Percentiles rank a stretch among this genome's conserved stretches.
These are phyloP conservation scores for Dreissena polymorpha DNA, from an alignment of 1,140 invertebrate species.

Conservation along the genomic window DNA sequence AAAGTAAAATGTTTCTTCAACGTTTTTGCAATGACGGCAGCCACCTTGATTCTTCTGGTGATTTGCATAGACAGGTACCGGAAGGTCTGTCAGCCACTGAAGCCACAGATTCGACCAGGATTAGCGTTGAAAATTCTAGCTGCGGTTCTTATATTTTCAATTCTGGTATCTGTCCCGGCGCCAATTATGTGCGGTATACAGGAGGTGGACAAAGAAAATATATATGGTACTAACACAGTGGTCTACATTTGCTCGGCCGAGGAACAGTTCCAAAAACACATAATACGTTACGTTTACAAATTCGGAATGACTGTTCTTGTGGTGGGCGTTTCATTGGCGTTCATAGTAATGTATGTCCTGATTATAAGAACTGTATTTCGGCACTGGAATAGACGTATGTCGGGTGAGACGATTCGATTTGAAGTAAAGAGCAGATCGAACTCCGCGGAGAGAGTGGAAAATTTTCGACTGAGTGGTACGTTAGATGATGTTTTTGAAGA, in stretches of 20 bases:
- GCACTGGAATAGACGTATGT: neutral
- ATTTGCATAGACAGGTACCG: slow-evolving; percentile 38
- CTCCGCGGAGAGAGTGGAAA: neutral
- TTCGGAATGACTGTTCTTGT: slow-evolving; percentile 8
- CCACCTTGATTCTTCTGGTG: slow-evolving; percentile 14
- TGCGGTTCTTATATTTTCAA: slow-evolving; percentile 1
- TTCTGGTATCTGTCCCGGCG: slow-evolving; percentile 34
- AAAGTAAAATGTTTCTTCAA: slow-evolving; percentile 6
- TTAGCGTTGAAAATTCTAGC: neutral
- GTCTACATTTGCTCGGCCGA: slow-evolving; percentile 32
- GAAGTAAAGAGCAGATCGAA: neutral
- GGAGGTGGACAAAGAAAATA: neutral
- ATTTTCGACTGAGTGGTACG: neutral
- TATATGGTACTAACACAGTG: slow-evolving; percentile 15
- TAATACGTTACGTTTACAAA: slow-evolving; percentile 27
- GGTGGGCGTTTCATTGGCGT: slow-evolving; percentile 1
- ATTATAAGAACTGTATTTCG: slow-evolving; percentile 30
- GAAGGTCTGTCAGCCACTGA: slow-evolving; percentile 38
- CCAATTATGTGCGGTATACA: slow-evolving; percentile 38
- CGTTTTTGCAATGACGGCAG: neutral
- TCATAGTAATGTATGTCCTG: slow-evolving; percentile 37
- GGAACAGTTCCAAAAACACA: slow-evolving; percentile 14
- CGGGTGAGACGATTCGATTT: neutral
- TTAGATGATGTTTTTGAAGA: neutral
- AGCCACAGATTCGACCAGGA: slow-evolving; percentile 25